These are phyloP conservation scores for Lasius fuliginosus DNA, from an alignment of 2,888 invertebrate species.

Conservation along the genomic window DNA sequence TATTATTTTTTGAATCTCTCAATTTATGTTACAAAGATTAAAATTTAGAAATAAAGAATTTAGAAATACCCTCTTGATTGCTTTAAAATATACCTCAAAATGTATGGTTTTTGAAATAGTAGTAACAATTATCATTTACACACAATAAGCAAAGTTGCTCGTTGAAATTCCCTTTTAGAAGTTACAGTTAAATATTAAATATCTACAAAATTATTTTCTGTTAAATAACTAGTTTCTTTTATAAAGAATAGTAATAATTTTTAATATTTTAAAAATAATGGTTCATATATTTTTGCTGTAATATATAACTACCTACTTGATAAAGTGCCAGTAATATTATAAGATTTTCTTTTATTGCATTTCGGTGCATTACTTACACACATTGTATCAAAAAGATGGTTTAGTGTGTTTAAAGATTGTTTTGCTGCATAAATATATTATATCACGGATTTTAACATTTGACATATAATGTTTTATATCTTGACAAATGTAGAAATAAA, in stretches of 20 bases:
- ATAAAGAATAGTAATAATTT: neutral
- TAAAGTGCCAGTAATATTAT: neutral
- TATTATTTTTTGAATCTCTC: no score
- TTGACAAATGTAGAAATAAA: conserved; percentile 28
- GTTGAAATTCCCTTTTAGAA: no score
- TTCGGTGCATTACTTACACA: neutral
- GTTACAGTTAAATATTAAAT: neutral
- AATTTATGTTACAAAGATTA: no score
- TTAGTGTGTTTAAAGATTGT: conserved; percentile 11
- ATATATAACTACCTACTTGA: neutral
- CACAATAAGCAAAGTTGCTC: no score
- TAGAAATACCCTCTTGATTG: neutral
- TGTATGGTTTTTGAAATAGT: neutral
- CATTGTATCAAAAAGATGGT: neutral
- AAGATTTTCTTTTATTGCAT: neutral
- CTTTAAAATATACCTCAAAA: neutral
- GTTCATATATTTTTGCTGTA: neutral
- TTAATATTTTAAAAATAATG: conserved; percentile 9
- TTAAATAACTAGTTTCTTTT: conserved; percentile 9
- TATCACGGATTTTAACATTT: conserved; percentile 1
- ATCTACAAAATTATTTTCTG: neutral
- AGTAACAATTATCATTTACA: neutral
- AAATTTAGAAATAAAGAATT: neutral
- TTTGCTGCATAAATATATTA: neutral
- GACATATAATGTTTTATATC: neutral